Evolutionary conservation across 2,113 vertebrate species (phyloP), one percentile per base, ranked within the genome.

Genomic region (Lates calcarifer): DNA sequence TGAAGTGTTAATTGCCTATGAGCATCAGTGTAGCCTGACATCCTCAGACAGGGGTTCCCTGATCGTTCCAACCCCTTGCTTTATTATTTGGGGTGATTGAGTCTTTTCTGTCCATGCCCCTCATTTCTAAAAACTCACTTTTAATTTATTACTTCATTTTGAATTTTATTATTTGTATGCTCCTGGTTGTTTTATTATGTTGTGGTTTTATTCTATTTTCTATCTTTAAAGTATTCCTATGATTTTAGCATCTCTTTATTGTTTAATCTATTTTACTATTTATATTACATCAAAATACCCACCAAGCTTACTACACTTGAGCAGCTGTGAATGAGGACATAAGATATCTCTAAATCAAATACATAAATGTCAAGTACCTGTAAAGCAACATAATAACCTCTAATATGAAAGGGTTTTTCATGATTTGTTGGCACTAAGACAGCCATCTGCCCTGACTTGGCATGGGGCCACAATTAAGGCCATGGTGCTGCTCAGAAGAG

Each of bases 401-500:
- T 70, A 3, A 53, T 61, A 33, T 60, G 39, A 73, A 55, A 45
- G 53, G 60, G n/a, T 84, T 83, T 33, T 78, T 65, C 33, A 66
- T 39, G 28, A 70, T 82, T 74, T 70, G 18, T 87, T 83, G 75
- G 53, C 68, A 73, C 31, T 37, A 45, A 56, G 56, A 83, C 55
- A 20, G 11, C 85, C 82, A 87, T 89, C 82, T 90, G 89, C 65
- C 39, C 78, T 74, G 43, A 56, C 33, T 74, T 83, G 75, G 82
- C 86, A 66, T 28, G 20, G 1, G 29, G 49, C 62, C 60, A 58
- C 56, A 85, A 82, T 84, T 72, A 75, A 76, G 62, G 7, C 67
- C 57, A 47, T 65, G 71, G 66, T 24, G 55, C 64, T 58, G 55
- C 35, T 51, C 65, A 29, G 53, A 45, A 78, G 10, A 68, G 66